Conservation (phyloP, 1,140 invertebrate genomes). For the Aphelenchoides fujianensis region DNA sequence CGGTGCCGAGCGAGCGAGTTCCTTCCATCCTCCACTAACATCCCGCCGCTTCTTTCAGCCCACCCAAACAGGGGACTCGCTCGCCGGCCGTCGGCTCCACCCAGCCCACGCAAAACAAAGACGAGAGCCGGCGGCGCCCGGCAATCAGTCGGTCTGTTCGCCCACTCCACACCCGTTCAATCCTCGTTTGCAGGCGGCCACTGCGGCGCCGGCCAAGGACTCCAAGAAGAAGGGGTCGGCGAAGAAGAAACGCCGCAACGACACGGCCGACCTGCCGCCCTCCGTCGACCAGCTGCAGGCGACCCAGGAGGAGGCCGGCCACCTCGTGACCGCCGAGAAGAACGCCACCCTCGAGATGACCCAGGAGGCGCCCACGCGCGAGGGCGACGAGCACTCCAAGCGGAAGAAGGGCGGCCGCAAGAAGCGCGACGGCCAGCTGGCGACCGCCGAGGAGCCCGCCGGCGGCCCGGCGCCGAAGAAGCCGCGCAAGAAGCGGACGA, state of each 20-base stretch:
- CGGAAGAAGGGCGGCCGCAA: neutral
- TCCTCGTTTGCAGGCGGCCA: too few species aligned
- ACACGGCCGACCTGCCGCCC: neutral
- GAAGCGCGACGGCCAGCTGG: neutral
- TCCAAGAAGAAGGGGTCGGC: neutral
- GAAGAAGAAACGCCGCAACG: neutral
- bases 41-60: too few species aligned
- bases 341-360: neutral
- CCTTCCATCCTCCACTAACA: too few species aligned
- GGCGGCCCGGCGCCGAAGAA: neutral
- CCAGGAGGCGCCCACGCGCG: neutral
- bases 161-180: too few species aligned
- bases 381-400: neutral
- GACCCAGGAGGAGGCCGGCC: neutral
- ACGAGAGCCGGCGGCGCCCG: too few species aligned
- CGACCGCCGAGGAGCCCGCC: neutral
- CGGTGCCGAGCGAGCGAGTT: too few species aligned
- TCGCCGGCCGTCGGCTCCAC: too few species aligned
- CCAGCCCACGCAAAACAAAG: too few species aligned
- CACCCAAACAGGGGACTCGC: too few species aligned
- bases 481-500: neutral
- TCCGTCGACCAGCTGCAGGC: neutral
- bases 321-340: neutral
- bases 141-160: too few species aligned
- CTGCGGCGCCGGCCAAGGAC: neutral